These are phyloP conservation scores for Prionace glauca DNA, from an alignment of 2,797 vertebrate genomes.

Conservation along the genomic window DNA sequence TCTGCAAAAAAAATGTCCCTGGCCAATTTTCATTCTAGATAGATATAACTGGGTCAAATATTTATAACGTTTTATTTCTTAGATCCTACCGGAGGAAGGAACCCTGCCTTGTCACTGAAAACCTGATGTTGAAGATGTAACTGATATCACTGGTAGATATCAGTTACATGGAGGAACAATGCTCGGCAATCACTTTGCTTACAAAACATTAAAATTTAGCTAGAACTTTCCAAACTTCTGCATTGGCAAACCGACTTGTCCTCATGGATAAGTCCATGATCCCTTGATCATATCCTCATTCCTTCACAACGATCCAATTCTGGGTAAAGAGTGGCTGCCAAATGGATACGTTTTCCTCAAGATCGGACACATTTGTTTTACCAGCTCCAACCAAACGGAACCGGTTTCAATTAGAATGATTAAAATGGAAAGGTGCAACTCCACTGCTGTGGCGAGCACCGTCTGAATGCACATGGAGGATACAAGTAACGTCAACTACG, in stretches of 20 bases:
- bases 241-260: neutral
- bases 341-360: constrained; percentile 8
- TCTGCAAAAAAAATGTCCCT: neutral
- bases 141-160: too few relatives aligned
- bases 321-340: neutral
- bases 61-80: neutral
- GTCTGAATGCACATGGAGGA: neutral
- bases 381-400: neutral
- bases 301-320: neutral
- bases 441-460: neutral
- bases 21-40: neutral
- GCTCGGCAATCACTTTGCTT: neutral
- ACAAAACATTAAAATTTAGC: neutral
- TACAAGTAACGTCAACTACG: neutral
- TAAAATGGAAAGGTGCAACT: neutral
- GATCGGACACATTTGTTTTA: neutral
- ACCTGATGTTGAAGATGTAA: neutral
- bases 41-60: neutral
- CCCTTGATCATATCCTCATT: neutral
- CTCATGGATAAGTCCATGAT: too few relatives aligned
- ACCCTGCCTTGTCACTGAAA: neutral
- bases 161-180: neutral
- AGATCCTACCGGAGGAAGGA: neutral
- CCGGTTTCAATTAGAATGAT: neutral
- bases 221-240: constrained; percentile 26